A percentile compares a stretch with the other conserved stretches of the same genome.
These are phyloP conservation scores for Oplegnathus fasciatus DNA, from an alignment of 2,113 vertebrate species.

Conservation along the genomic window DNA sequence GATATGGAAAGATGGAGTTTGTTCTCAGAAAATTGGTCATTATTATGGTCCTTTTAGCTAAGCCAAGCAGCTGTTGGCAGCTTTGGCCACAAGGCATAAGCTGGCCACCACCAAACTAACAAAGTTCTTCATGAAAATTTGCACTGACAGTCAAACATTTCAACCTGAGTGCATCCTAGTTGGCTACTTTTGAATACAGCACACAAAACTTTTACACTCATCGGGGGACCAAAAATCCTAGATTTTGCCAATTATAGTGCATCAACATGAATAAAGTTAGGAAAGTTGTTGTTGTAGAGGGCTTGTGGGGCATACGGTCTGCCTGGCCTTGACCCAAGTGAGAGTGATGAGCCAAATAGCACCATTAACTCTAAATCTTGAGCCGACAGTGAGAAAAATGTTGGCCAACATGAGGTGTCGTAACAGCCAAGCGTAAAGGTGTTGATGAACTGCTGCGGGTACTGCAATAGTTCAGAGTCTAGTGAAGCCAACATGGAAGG, in stretches of 20 bases:
- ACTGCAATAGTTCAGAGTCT: slow-evolving; percentile 18
- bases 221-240: slow-evolving; percentile 28
- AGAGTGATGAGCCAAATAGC: slow-evolving; percentile 72
- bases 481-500: slow-evolving; percentile 33
- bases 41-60: slow-evolving; percentile 5
- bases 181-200: slow-evolving; percentile 36
- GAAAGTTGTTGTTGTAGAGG: slow-evolving; percentile 21
- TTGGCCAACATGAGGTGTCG: slow-evolving; percentile 47
- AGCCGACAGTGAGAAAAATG: slow-evolving; percentile 45
- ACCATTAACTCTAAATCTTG: slow-evolving; percentile 29
- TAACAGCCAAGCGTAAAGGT: slow-evolving; percentile 61
- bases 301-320: slow-evolving; percentile 49
- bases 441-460: slow-evolving; percentile 69
- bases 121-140: slow-evolving; percentile 31
- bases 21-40: slow-evolving; percentile 34
- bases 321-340: slow-evolving; percentile 45
- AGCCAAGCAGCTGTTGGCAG: slow-evolving; percentile 30
- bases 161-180: slow-evolving; percentile 30
- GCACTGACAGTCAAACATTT: slow-evolving; percentile 59
- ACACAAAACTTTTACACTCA: slow-evolving; percentile 25
- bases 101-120: slow-evolving; percentile 38
- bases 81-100: slow-evolving; percentile 21
- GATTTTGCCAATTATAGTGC: slow-evolving; percentile 37
- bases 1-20: slow-evolving; percentile 27
- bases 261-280: slow-evolving; percentile 30